phyloP scores from a whole-genome alignment of 2,797 vertebrate species.

The Gastrophryne carolinensis region DNA sequence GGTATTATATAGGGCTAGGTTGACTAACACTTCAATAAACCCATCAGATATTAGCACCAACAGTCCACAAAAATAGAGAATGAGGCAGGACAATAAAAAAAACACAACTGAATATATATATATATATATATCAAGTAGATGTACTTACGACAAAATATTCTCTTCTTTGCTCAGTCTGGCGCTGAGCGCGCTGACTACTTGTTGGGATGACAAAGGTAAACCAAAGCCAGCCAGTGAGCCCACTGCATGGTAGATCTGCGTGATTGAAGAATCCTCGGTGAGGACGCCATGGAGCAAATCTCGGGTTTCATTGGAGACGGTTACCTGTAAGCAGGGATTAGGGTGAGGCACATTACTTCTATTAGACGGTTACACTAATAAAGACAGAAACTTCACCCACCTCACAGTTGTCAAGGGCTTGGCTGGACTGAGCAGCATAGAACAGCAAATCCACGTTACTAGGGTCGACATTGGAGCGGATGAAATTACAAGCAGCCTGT shows the following conservation, averaged over 20 bases:
- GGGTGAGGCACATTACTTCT: constrained; percentile 1
- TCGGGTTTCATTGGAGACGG: constrained; percentile 90
- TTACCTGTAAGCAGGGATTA: constrained; percentile 70
- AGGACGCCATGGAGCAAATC: constrained; percentile 90
- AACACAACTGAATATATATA: no score
- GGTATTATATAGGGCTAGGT: no score
- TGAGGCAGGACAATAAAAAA: no score
- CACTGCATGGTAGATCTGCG: constrained; percentile 90
- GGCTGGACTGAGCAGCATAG: constrained; percentile 87
- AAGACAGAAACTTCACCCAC: constrained; percentile 64
- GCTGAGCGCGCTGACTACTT: constrained; percentile 84
- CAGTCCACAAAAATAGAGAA: no score
- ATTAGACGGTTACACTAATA: not conserved
- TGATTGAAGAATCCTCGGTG: constrained; percentile 89
- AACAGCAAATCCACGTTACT: constrained; percentile 88
- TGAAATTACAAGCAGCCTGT: constrained; percentile 84
- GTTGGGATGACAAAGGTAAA: constrained; percentile 89
- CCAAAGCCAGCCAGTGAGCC: constrained; percentile 85
- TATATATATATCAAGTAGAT: no score
- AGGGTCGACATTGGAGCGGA: constrained; percentile 85
- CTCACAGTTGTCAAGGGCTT: constrained; percentile 85
- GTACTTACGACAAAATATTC: constrained; percentile 88
- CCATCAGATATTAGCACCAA: not conserved
- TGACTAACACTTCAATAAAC: not conserved
- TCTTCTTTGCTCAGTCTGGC: constrained; percentile 93